Evolutionary conservation across 2,113 vertebrate species (phyloP).

Genomic region (Microcebus griseorufus): DNA sequence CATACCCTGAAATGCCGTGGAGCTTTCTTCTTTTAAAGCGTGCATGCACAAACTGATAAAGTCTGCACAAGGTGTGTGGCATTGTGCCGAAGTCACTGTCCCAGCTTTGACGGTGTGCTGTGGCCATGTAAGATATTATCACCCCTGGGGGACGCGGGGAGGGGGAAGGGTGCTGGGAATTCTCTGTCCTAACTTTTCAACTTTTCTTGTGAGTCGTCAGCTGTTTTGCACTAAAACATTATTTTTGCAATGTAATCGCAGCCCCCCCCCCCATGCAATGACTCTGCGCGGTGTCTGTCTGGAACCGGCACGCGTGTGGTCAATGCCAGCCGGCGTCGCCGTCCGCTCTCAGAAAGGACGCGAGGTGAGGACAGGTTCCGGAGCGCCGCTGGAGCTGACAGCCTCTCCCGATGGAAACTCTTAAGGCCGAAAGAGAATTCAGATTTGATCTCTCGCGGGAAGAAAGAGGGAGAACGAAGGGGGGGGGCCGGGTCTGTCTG

Average conservation of each 20-base stretch:
- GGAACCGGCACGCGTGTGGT: not conserved
- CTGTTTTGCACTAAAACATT: not conserved
- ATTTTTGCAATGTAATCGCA: not conserved
- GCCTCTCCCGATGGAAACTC: not conserved
- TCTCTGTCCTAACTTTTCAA: not conserved
- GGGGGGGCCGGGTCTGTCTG: not conserved
- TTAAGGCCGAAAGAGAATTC: not conserved
- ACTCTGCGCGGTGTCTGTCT: not conserved
- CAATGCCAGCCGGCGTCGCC: not conserved
- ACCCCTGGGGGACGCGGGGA: accelerated
- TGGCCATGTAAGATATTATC: accelerated
- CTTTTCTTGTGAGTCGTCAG: not conserved
- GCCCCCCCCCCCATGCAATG: too few relatives aligned
- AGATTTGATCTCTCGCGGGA: not conserved
- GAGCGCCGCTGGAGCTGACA: not conserved
- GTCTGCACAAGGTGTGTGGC: not conserved
- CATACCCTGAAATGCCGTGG: not conserved
- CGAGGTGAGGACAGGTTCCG: not conserved
- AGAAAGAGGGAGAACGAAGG: too few relatives aligned
- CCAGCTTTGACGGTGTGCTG: accelerated
- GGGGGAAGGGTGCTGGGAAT: not conserved
- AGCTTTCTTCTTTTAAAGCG: not conserved
- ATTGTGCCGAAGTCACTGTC: not conserved
- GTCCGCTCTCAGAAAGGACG: not conserved
- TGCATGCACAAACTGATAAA: not conserved